These are phyloP conservation scores for Coleophora deauratella DNA, from an alignment of 2,888 invertebrate species.

Conservation along the genomic window DNA sequence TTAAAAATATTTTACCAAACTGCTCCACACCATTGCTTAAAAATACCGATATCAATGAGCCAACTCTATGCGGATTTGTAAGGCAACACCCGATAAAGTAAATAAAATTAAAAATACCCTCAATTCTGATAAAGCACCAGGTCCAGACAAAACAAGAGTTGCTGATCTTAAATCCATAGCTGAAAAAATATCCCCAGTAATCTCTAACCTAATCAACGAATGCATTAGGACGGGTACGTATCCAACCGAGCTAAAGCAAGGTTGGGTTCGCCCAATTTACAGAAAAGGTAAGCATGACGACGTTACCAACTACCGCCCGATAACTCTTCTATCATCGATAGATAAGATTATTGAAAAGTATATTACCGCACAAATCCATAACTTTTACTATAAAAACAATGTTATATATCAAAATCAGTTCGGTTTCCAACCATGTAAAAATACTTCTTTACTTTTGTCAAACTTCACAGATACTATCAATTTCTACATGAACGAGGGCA, in stretches of 20 bases:
- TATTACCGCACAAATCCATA: not conserved
- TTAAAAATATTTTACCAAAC: no score
- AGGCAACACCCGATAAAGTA: no score
- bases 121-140: slow-evolving; percentile 2
- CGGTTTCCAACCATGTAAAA: no score
- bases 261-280: not conserved
- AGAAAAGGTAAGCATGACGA: not conserved
- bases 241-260: not conserved
- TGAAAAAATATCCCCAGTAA: not conserved
- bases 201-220: slow-evolving; percentile 1
- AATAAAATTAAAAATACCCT: not conserved
- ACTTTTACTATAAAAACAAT: no score
- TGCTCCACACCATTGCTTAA: no score
- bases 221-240: not conserved
- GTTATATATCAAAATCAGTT: no score
- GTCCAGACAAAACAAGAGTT: slow-evolving; percentile 1
- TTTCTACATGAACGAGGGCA: not conserved
- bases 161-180: slow-evolving; percentile 2
- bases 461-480: no score
- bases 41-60: no score
- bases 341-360: slow-evolving; percentile 1
- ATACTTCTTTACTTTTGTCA: no score
- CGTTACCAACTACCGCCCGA: not conserved
- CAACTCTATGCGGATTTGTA: no score
- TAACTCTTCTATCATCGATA: not conserved